These are phyloP conservation scores for Tipula vernalis DNA, from an alignment of 2,888 invertebrate species.

Conservation along the genomic window DNA sequence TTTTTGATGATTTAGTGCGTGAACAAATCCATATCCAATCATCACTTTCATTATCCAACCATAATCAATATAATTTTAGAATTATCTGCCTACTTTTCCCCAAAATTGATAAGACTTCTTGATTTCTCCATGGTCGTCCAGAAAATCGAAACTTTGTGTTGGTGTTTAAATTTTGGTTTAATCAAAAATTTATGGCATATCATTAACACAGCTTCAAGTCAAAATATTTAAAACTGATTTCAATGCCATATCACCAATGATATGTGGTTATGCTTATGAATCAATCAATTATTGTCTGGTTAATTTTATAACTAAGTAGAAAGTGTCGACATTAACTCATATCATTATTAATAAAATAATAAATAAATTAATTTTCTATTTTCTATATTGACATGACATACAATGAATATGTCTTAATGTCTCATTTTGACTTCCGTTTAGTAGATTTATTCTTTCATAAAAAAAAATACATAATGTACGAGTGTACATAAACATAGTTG, in stretches of 20 bases:
- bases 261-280: background rate
- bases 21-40: background rate
- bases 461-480: background rate
- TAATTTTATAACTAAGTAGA: background rate
- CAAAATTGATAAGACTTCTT: background rate
- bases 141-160: background rate
- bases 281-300: background rate
- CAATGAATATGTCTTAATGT: background rate
- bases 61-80: background rate
- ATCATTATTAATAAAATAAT: background rate
- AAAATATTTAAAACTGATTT: background rate
- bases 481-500: background rate
- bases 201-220: background rate
- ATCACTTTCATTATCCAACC: background rate
- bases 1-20: background rate
- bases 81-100: background rate
- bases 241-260: background rate
- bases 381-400: background rate
- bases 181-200: background rate
- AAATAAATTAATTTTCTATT: background rate
- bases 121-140: background rate
- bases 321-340: background rate
- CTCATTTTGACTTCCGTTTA: background rate
- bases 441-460: background rate
- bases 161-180: background rate